These are phyloP conservation scores for Styela plicata DNA, from an alignment of 23 tunicate genomes.

Conservation along the genomic window DNA sequence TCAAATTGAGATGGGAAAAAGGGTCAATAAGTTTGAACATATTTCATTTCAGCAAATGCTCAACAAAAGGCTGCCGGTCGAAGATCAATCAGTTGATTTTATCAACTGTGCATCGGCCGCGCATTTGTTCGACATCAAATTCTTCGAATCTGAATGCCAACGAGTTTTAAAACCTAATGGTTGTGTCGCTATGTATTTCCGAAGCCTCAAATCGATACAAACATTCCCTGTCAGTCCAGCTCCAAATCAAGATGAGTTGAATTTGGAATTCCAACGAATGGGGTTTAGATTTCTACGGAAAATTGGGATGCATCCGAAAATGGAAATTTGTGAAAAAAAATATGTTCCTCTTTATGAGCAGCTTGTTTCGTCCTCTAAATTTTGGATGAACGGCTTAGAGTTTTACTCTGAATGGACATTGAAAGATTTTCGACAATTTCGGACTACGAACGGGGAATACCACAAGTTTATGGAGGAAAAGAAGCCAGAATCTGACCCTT, in stretches of 20 bases:
- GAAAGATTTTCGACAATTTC: neutral
- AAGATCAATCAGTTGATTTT: neutral
- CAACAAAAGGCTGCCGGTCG: neutral
- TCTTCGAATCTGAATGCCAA: neutral
- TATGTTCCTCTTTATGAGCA: neutral
- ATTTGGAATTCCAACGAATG: neutral
- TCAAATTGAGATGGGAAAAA: neutral
- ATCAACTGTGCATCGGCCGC: neutral
- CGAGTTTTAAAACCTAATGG: conserved; percentile 2
- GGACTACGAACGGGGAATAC: neutral
- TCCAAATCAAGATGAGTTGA: neutral
- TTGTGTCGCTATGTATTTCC: neutral
- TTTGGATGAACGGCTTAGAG: neutral
- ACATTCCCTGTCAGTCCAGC: neutral
- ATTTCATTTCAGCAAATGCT: neutral
- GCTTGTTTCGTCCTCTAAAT: neutral
- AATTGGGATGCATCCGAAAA: neutral
- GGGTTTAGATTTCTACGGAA: neutral
- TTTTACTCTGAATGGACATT: neutral
- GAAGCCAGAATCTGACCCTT: neutral
- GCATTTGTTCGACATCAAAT: neutral
- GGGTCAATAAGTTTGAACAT: neutral
- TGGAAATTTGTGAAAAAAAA: neutral
- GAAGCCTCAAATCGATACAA: neutral
- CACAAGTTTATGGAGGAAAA: neutral